Evolutionary conservation across 2,797 vertebrate genomes (phyloP).

Genomic region (Catharus ustulatus): DNA sequence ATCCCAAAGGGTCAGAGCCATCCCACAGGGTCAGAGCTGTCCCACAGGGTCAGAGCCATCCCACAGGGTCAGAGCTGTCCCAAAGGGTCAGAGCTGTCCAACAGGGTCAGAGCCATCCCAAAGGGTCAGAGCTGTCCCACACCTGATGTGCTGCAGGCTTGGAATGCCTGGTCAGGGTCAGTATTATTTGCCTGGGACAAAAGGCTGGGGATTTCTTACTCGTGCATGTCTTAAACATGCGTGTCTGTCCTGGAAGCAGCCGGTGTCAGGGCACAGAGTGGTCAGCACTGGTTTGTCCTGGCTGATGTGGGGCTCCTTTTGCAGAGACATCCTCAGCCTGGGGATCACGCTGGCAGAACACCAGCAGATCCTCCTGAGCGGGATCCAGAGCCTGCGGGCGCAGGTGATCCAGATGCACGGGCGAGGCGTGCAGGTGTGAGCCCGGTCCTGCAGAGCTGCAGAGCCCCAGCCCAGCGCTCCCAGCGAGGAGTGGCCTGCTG

Average conservation of each 20-base stretch:
- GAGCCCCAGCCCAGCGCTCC: not conserved
- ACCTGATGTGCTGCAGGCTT: accelerated
- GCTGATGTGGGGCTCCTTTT: not conserved
- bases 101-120: not conserved
- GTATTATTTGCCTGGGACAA: not conserved
- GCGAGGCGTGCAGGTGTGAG: slow-evolving; percentile 91
- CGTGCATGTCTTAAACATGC: not conserved
- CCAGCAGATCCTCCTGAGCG: slow-evolving; percentile 88
- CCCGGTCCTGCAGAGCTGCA: accelerated
- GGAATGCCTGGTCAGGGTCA: accelerated
- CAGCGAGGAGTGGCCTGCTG: accelerated
- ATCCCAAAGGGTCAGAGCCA: too few species aligned
- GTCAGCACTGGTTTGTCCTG: not conserved
- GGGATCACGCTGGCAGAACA: slow-evolving; percentile 89
- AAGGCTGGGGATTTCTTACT: not conserved
- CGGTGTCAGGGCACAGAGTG: accelerated
- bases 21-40: too few species aligned
- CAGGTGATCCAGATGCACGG: slow-evolving; percentile 94
- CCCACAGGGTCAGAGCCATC: too few species aligned
- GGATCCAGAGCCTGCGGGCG: slow-evolving; percentile 88
- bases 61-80: too few species aligned
- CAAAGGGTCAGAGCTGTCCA: not conserved
- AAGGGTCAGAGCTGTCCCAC: not conserved
- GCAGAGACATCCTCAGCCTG: slow-evolving; percentile 89
- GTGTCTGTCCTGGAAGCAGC: not conserved